These are phyloP conservation scores for Chymomyza costata DNA, from an alignment of 1,140 invertebrate genomes.

Conservation along the genomic window DNA sequence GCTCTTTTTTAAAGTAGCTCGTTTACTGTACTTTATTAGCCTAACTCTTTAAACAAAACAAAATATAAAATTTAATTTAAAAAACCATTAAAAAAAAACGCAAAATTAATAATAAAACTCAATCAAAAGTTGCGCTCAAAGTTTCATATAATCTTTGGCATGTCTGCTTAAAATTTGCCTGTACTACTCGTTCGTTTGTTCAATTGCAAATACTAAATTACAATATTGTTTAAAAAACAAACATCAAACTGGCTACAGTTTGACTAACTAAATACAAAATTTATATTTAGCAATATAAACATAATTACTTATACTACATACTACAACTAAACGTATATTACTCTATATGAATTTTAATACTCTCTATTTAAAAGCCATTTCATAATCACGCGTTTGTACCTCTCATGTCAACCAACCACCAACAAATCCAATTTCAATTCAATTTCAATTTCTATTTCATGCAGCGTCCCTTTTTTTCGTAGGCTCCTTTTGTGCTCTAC, in stretches of 20 bases:
- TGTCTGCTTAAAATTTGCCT: slow-evolving; percentile 71
- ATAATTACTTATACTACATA: slow-evolving; percentile 39
- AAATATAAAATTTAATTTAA: slow-evolving; percentile 34
- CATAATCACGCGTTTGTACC: slow-evolving; percentile 37
- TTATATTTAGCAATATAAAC: slow-evolving; percentile 52
- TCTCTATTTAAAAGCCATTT: slow-evolving; percentile 34
- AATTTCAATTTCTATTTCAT: slow-evolving; percentile 41
- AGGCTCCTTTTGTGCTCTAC: slow-evolving; percentile 14
- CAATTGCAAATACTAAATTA: slow-evolving; percentile 12
- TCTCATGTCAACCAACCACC: slow-evolving; percentile 25
- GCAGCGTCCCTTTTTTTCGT: slow-evolving; percentile 35
- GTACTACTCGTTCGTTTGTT: slow-evolving; percentile 66
- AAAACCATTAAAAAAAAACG: slow-evolving; percentile 18
- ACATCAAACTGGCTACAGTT: slow-evolving; percentile 41
- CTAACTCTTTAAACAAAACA: slow-evolving; percentile 56
- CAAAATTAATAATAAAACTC: slow-evolving; percentile 23
- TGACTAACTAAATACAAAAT: slow-evolving; percentile 20
- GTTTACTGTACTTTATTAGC: slow-evolving; percentile 69
- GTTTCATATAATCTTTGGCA: slow-evolving; percentile 61
- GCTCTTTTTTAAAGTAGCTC: slow-evolving; percentile 51
- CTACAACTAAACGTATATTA: slow-evolving; percentile 2
- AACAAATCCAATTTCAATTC: slow-evolving; percentile 33
- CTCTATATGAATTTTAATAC: background rate
- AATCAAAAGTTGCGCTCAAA: slow-evolving; percentile 57
- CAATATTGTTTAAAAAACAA: slow-evolving; percentile 15